Conservation (phyloP, 2,888 invertebrate genomes). For the Aleiodes testaceus region DNA sequence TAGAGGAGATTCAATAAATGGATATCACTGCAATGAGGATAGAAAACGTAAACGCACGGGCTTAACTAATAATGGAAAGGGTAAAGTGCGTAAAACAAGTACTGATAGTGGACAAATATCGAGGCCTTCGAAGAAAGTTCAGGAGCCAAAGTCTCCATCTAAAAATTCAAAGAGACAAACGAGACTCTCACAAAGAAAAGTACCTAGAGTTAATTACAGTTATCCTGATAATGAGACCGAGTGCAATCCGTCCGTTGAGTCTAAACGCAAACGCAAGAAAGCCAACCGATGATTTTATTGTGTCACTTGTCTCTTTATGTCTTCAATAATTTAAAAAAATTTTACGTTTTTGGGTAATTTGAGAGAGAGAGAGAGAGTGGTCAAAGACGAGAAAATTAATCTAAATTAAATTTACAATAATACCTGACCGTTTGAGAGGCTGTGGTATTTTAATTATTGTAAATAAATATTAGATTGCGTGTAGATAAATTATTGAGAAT, state of each 20-base stretch:
- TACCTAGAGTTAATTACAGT: slow-evolving; percentile 67
- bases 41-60: slow-evolving; percentile 49
- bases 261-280: slow-evolving; percentile 64
- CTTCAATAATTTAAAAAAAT: slow-evolving; percentile 4
- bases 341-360: neutral
- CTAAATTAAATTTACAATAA: slow-evolving; percentile 40
- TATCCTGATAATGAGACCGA: slow-evolving; percentile 67
- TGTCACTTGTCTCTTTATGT: slow-evolving; percentile 14
- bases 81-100: slow-evolving; percentile 45
- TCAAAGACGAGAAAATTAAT: slow-evolving; percentile 25
- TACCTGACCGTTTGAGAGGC: slow-evolving; percentile 56
- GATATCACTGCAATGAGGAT: slow-evolving; percentile 47
- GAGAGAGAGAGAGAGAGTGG: neutral
- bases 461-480: slow-evolving; percentile 25
- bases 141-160: slow-evolving; percentile 39
- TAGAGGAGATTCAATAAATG: slow-evolving; percentile 53
- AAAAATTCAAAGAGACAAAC: slow-evolving; percentile 57
- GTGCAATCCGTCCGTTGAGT: slow-evolving; percentile 64
- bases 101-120: slow-evolving; percentile 42
- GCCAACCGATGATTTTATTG: slow-evolving; percentile 64
- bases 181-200: slow-evolving; percentile 66
- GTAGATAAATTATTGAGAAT: slow-evolving; percentile 21
- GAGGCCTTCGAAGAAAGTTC: slow-evolving; percentile 47
- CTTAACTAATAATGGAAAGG: neutral
- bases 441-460: slow-evolving; percentile 51